Evolutionary conservation across 2,888 invertebrate species (phyloP).

Genomic region (Eurois occulta): DNA sequence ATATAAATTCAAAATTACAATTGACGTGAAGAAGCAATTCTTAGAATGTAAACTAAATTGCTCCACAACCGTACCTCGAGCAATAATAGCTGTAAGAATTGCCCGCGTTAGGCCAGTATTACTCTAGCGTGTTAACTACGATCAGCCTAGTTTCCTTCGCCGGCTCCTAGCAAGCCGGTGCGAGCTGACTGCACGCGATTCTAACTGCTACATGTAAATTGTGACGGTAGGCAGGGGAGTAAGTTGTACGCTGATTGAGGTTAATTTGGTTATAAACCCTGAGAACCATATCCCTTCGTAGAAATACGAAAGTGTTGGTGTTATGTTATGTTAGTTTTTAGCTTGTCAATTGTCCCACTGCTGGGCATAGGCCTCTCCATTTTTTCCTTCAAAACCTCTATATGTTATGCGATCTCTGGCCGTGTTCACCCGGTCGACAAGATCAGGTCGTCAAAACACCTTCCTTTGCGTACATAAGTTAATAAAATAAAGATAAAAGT

Average conservation of each 20-base stretch:
- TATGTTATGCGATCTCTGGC: background rate
- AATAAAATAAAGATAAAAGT: background rate
- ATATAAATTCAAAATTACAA: background rate
- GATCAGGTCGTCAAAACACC: background rate
- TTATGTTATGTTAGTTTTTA: background rate
- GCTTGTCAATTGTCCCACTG: background rate
- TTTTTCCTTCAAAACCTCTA: background rate
- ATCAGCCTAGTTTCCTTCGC: constrained; percentile 38
- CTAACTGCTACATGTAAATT: constrained; percentile 54
- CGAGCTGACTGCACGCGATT: constrained; percentile 62
- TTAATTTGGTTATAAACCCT: background rate
- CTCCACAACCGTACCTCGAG: background rate
- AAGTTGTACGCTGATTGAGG: constrained; percentile 19
- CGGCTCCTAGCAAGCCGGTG: constrained; percentile 16
- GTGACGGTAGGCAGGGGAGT: constrained; percentile 43
- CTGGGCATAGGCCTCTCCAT: no score
- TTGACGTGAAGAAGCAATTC: background rate
- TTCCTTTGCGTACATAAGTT: background rate
- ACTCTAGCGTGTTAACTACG: constrained; percentile 23
- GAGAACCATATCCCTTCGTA: background rate
- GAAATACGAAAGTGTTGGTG: background rate
- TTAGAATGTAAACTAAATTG: background rate
- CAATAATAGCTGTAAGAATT: background rate
- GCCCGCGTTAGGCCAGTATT: background rate
- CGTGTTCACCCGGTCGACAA: background rate